These are phyloP conservation scores for Ypsolopha sequella DNA, from an alignment of 2,888 invertebrate species.

Conservation along the genomic window DNA sequence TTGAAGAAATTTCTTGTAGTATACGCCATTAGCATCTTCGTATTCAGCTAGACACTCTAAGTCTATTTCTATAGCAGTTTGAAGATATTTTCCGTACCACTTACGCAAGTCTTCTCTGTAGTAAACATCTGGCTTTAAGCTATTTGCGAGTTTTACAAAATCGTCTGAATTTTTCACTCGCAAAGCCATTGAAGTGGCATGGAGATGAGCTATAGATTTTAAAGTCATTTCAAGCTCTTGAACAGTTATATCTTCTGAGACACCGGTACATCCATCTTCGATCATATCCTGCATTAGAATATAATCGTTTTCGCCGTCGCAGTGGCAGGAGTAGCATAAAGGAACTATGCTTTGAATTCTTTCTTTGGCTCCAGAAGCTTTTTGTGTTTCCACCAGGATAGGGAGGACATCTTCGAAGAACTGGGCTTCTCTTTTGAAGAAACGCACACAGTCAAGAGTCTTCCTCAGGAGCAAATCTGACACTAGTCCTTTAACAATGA, in stretches of 20 bases:
- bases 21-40: slow-evolving; percentile 24
- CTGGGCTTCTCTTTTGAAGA: slow-evolving; percentile 27
- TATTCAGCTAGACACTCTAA: slow-evolving; percentile 22
- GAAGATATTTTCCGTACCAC: slow-evolving; percentile 29
- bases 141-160: slow-evolving; percentile 21
- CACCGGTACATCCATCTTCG: slow-evolving; percentile 19
- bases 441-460: slow-evolving; percentile 20
- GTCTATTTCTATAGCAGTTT: slow-evolving; percentile 26
- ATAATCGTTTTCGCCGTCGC: slow-evolving; percentile 31
- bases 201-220: slow-evolving; percentile 33
- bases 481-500: slow-evolving; percentile 31
- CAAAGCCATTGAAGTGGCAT: slow-evolving; percentile 33
- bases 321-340: slow-evolving; percentile 23
- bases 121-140: slow-evolving; percentile 24
- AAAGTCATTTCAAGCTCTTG: slow-evolving; percentile 23
- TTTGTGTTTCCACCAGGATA: slow-evolving; percentile 22
- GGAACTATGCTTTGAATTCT: slow-evolving; percentile 26
- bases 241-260: slow-evolving; percentile 19
- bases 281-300: slow-evolving; percentile 34
- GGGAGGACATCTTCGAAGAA: slow-evolving; percentile 32
- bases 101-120: slow-evolving; percentile 24
- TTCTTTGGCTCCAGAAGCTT: slow-evolving; percentile 24
- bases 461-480: slow-evolving; percentile 21
- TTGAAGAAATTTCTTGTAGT: slow-evolving; percentile 28
- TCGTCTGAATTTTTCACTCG: slow-evolving; percentile 22